Evolutionary conservation across 2,797 vertebrate species (phyloP).

Genomic region (Sarcoramphus papa): DNA sequence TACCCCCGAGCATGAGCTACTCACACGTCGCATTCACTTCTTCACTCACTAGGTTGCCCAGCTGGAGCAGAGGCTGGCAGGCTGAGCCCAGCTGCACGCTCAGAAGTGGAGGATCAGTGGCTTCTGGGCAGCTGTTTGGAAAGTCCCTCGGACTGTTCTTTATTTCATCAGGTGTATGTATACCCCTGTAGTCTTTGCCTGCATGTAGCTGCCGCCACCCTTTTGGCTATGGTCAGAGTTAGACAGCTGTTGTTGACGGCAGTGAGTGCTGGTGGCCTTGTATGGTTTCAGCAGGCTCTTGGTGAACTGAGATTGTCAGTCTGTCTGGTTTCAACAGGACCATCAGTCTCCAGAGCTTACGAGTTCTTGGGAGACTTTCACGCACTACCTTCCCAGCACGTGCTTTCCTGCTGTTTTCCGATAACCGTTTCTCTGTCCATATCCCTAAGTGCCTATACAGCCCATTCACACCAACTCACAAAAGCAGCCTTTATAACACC

Average conservation of each 20-base stretch:
- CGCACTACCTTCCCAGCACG: neutral
- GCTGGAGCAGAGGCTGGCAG: neutral
- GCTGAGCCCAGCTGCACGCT: neutral
- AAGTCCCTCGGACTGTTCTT: neutral
- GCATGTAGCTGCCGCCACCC: neutral
- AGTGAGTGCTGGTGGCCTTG: neutral
- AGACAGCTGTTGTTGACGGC: too few relatives aligned
- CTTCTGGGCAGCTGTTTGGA: neutral
- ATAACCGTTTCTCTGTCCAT: neutral
- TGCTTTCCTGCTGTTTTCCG: neutral
- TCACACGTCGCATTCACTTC: fast-evolving
- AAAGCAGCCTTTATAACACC: neutral
- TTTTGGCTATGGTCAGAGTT: neutral
- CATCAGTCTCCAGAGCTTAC: neutral
- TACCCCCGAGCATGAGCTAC: fast-evolving
- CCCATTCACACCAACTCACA: neutral
- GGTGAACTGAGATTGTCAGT: neutral
- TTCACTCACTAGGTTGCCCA: fast-evolving
- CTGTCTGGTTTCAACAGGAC: neutral
- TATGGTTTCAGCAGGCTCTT: neutral
- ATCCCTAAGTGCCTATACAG: neutral
- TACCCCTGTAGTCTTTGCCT: too few relatives aligned
- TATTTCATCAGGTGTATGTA: neutral
- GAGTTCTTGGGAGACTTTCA: neutral
- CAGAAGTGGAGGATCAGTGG: neutral